Conservation (phyloP, 2,888 invertebrate species). For the Aphidius colemani region DNA sequence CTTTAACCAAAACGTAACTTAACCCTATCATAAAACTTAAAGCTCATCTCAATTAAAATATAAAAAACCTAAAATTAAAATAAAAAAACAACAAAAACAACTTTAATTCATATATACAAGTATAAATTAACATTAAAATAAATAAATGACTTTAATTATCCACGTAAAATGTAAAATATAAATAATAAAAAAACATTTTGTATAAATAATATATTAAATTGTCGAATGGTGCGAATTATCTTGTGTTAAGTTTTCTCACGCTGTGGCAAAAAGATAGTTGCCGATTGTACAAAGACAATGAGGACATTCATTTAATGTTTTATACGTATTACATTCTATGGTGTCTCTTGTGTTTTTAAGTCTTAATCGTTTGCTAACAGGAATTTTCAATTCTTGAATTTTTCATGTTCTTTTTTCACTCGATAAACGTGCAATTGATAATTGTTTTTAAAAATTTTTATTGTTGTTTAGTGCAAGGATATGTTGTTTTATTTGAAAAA, state of each 20-base stretch:
- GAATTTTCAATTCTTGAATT: constrained; percentile 39
- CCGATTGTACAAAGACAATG: constrained; percentile 42
- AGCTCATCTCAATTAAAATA: too few species aligned
- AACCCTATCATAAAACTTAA: too few species aligned
- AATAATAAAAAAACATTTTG: constrained; percentile 41
- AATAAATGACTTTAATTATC: constrained; percentile 45
- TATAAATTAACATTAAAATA: constrained; percentile 7
- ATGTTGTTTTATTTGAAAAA: neutral
- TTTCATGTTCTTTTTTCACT: constrained; percentile 1
- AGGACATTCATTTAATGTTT: constrained; percentile 52
- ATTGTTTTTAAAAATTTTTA: constrained; percentile 1
- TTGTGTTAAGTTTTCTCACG: constrained; percentile 53
- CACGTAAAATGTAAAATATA: constrained; percentile 34
- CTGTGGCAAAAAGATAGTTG: constrained; percentile 22
- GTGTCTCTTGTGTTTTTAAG: constrained; percentile 33
- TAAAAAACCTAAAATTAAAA: too few species aligned
- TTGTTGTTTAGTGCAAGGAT: constrained; percentile 16
- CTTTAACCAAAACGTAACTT: too few species aligned
- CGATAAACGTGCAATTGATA: neutral
- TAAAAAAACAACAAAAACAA: too few species aligned
- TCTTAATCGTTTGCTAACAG: constrained; percentile 48
- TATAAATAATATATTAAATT: constrained; percentile 39
- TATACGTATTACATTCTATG: constrained; percentile 23
- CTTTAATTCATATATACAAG: too few species aligned
- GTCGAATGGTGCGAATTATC: constrained; percentile 32